Conservation (phyloP, 2,888 invertebrate genomes). For the Drosophila pegasa region DNA sequence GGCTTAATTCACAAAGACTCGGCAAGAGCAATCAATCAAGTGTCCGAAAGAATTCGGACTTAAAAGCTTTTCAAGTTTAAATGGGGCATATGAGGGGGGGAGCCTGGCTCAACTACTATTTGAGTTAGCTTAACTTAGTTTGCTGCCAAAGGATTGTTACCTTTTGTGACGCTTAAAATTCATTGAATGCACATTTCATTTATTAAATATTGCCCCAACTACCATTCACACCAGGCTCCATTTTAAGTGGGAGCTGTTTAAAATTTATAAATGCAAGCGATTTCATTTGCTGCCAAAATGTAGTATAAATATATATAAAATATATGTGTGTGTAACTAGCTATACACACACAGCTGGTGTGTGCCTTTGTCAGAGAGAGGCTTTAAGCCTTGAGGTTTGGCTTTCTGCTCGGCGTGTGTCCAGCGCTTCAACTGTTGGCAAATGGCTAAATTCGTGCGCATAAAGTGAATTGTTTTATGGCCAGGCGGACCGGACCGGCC, state of each 20-base stretch:
- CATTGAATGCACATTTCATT: constrained; percentile 67
- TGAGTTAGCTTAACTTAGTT: too few species aligned
- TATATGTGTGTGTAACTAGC: constrained; percentile 1
- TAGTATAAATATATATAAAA: constrained; percentile 6
- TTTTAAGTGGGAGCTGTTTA: constrained; percentile 57
- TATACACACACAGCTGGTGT: constrained; percentile 12
- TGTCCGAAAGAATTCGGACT: constrained; percentile 7
- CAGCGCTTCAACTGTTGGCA: constrained; percentile 73
- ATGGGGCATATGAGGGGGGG: too few species aligned
- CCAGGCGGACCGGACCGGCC: constrained; percentile 21
- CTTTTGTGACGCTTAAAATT: constrained; percentile 51
- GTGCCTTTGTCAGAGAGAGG: constrained; percentile 7
- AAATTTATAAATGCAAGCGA: constrained; percentile 74
- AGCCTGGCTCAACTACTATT: too few species aligned
- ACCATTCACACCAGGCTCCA: constrained; percentile 24
- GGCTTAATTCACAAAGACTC: not conserved
- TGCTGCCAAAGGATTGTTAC: not conserved
- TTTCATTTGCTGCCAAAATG: constrained; percentile 37
- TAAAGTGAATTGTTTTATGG: constrained; percentile 80
- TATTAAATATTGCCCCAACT: constrained; percentile 57
- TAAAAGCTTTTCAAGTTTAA: constrained; percentile 2
- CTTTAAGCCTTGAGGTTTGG: constrained; percentile 31
- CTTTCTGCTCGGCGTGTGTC: constrained; percentile 30
- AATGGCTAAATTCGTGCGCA: constrained; percentile 78
- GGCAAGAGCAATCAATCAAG: constrained; percentile 22